A percentile compares a stretch with the other conserved stretches of the same genome.
These are phyloP conservation scores for Bovichtus diacanthus DNA, from an alignment of 2,797 vertebrate species.

Conservation along the genomic window DNA sequence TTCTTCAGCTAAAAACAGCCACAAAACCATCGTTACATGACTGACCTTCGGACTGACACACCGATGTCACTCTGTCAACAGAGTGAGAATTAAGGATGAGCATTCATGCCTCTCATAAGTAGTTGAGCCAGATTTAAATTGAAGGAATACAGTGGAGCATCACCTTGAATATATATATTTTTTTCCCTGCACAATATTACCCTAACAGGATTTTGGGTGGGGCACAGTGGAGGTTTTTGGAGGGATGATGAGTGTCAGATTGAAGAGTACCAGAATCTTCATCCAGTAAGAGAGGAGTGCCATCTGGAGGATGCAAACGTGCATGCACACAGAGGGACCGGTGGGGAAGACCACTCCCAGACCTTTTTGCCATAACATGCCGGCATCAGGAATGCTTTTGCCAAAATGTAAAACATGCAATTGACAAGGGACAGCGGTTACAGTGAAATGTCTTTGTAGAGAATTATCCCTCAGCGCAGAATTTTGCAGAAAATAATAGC, in stretches of 20 bases:
- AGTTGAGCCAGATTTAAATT: neutral
- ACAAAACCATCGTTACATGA: constrained; percentile 55
- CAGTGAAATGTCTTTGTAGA: neutral
- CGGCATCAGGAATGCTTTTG: neutral
- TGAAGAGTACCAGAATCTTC: constrained; percentile 23
- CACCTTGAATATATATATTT: neutral
- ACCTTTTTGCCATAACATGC: neutral
- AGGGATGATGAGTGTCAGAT: constrained; percentile 61
- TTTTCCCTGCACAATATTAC: constrained; percentile 12
- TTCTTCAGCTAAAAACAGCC: constrained; percentile 54
- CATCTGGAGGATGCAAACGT: constrained; percentile 69
- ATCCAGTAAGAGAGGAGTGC: constrained; percentile 57
- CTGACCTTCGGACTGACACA: constrained; percentile 73
- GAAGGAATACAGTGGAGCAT: neutral
- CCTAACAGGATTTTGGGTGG: constrained; percentile 76
- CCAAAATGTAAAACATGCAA: neutral
- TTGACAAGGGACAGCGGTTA: neutral
- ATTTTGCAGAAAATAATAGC: neutral
- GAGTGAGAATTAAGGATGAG: neutral
- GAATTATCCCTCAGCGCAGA: neutral
- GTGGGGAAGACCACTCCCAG: constrained; percentile 68
- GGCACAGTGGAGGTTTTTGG: constrained; percentile 72
- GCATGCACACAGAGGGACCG: neutral
- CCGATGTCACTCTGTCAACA: constrained; percentile 15
- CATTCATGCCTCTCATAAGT: neutral